Conservation (phyloP, 2,797 vertebrate genomes). For the Cuniculus paca region DNA sequence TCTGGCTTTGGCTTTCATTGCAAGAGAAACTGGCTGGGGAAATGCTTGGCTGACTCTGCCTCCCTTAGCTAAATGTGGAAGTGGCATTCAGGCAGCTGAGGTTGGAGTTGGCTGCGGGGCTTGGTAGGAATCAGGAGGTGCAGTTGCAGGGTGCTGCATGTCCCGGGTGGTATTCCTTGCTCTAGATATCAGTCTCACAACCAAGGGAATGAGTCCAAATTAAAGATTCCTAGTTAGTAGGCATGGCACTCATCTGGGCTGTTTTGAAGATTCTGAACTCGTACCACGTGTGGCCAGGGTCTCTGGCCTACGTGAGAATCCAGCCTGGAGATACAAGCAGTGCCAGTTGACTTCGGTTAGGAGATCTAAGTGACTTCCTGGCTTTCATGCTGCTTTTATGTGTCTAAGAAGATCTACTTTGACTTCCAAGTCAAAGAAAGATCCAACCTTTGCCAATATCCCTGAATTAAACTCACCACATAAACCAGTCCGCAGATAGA, state of each 20-base stretch:
- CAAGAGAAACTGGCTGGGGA: conserved; percentile 55
- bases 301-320: background rate
- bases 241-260: background rate
- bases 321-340: background rate
- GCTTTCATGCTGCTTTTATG: background rate
- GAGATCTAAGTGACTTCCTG: background rate
- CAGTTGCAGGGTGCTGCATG: background rate
- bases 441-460: background rate
- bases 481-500: background rate
- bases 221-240: conserved; percentile 31
- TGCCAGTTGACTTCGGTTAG: background rate
- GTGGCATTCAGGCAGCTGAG: background rate
- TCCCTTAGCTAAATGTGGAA: background rate
- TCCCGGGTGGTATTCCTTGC: background rate
- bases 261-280: conserved; percentile 36
- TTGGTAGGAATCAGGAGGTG: background rate
- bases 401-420: conserved; percentile 3
- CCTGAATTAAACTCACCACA: conserved; percentile 6
- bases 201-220: background rate
- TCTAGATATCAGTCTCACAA: background rate
- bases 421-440: background rate
- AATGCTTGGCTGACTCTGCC: conserved; percentile 53
- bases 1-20: conserved; percentile 53
- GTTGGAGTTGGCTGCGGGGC: background rate
- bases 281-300: background rate